phyloP scores from a whole-genome alignment of 2,888 invertebrate genomes.

The Perizoma affinitatum region DNA sequence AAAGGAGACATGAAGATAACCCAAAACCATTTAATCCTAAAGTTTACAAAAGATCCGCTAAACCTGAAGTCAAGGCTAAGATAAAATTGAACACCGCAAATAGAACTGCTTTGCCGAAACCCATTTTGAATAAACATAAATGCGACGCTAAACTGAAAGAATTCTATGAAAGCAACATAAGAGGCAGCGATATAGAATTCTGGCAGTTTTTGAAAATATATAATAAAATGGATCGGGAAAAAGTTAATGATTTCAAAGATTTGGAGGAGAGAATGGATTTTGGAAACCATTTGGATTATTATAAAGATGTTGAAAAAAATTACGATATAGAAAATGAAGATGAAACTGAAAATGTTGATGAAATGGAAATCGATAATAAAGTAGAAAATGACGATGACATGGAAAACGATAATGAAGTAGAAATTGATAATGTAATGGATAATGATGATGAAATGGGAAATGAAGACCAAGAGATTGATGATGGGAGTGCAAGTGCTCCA shows the following conservation, averaged over 20 bases:
- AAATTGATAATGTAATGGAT: background rate
- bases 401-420: too few species aligned
- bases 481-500: too few species aligned
- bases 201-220: constrained; percentile 76
- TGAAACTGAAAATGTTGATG: background rate
- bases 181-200: constrained; percentile 69
- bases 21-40: constrained; percentile 59
- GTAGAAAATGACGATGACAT: too few species aligned
- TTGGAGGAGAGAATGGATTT: constrained; percentile 57
- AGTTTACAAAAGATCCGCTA: constrained; percentile 35
- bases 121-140: constrained; percentile 64
- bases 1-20: constrained; percentile 58
- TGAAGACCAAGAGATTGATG: too few species aligned
- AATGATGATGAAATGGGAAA: too few species aligned
- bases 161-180: constrained; percentile 66
- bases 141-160: constrained; percentile 64
- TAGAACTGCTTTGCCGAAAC: constrained; percentile 40
- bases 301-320: constrained; percentile 6
- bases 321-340: background rate
- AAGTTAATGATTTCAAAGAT: constrained; percentile 63
- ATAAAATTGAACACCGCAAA: constrained; percentile 25
- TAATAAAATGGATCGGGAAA: constrained; percentile 66
- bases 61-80: constrained; percentile 41
- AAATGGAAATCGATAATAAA: too few species aligned
- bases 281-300: constrained; percentile 51